These are phyloP conservation scores for Eucera pruinosa DNA, from an alignment of 2,888 invertebrate species.

Conservation along the genomic window DNA sequence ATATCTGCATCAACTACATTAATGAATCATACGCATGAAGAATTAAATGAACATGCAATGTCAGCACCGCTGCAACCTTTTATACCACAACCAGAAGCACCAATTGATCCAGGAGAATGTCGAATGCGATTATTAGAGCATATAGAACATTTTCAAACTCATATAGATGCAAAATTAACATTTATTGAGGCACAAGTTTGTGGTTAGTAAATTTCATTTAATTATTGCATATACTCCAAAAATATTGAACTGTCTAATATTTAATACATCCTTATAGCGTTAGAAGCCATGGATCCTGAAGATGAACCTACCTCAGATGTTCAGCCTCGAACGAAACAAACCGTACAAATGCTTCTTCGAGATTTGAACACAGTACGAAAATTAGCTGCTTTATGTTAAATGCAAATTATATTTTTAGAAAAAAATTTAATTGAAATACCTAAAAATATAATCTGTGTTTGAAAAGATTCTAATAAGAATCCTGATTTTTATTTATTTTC, in stretches of 20 bases:
- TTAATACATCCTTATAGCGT: constrained; percentile 81
- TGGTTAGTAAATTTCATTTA: constrained; percentile 82
- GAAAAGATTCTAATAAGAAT: background rate
- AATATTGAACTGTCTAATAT: background rate
- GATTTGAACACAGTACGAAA: constrained; percentile 90
- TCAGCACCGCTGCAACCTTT: constrained; percentile 76
- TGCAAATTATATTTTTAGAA: constrained; percentile 25
- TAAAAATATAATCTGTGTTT: constrained; percentile 17
- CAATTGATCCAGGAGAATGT: constrained; percentile 92
- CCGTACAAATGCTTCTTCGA: constrained; percentile 90
- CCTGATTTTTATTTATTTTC: background rate
- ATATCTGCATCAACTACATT: constrained; percentile 15
- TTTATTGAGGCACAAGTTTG: constrained; percentile 91
- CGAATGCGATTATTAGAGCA: constrained; percentile 91
- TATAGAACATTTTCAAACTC: constrained; percentile 90
- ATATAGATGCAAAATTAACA: constrained; percentile 89
- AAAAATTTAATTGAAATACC: constrained; percentile 6
- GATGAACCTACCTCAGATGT: constrained; percentile 86
- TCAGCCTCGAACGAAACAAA: constrained; percentile 89
- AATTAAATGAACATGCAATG: constrained; percentile 51
- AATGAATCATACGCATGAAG: constrained; percentile 40
- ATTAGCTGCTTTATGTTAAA: constrained; percentile 86
- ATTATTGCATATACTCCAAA: background rate
- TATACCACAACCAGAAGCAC: constrained; percentile 92
- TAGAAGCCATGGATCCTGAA: constrained; percentile 88